These are phyloP conservation scores for Brachionus rotundiformis DNA, from an alignment of 1,140 invertebrate genomes.

Conservation along the genomic window DNA sequence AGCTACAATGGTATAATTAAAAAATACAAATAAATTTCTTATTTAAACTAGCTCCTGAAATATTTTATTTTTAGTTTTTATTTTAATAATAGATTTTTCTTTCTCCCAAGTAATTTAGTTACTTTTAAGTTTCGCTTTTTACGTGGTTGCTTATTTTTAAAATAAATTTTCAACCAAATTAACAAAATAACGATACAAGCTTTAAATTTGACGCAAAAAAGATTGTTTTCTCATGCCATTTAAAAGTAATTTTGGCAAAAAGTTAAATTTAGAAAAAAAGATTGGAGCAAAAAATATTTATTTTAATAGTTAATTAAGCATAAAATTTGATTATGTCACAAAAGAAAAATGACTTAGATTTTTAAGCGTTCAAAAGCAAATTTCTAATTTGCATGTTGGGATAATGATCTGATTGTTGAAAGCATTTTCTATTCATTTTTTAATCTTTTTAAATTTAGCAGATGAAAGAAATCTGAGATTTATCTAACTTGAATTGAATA, in stretches of 20 bases:
- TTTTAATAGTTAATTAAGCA: neutral
- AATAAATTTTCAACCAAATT: neutral
- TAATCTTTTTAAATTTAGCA: too few species aligned
- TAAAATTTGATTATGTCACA: neutral
- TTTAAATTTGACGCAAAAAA: slow-evolving; percentile 7
- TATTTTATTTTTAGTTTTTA: neutral
- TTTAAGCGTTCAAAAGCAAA: too few species aligned
- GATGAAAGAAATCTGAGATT: too few species aligned
- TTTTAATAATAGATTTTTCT: slow-evolving; percentile 13
- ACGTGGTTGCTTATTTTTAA: slow-evolving; percentile 8
- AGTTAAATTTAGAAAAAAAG: neutral
- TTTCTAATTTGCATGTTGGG: too few species aligned
- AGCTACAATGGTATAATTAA: too few species aligned
- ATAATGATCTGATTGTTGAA: too few species aligned
- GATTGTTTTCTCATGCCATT: neutral
- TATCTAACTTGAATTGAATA: too few species aligned
- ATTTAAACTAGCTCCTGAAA: neutral
- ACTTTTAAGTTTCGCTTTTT: neutral
- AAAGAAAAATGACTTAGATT: neutral
- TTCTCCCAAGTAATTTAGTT: neutral
- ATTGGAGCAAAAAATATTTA: slow-evolving; percentile 3
- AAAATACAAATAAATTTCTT: neutral
- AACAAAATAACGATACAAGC: neutral
- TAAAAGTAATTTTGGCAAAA: neutral
- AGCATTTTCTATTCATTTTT: too few species aligned